These are phyloP conservation scores for Neodontobutis hainanensis DNA, from an alignment of 2,113 vertebrate species.

Conservation along the genomic window DNA sequence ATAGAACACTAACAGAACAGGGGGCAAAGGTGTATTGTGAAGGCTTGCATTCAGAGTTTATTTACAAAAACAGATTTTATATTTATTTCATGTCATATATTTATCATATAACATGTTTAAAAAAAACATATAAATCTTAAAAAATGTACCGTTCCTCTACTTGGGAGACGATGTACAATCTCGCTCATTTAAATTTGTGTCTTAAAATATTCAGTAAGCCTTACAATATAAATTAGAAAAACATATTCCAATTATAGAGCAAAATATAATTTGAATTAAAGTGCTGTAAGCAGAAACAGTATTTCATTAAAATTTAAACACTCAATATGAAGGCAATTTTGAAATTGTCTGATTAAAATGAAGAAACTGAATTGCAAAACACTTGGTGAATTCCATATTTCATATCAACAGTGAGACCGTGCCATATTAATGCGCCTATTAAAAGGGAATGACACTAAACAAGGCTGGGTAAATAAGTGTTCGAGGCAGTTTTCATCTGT, in stretches of 20 bases:
- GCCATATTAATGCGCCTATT: constrained; percentile 49
- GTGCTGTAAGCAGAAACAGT: constrained; percentile 58
- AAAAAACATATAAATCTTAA: no score
- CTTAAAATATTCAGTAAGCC: constrained; percentile 62
- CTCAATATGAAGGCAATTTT: constrained; percentile 61
- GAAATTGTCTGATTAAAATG: constrained; percentile 62
- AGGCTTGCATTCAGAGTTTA: no score
- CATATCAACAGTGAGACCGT: constrained; percentile 52
- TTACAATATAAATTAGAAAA: constrained; percentile 63
- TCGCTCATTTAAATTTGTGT: constrained; percentile 60
- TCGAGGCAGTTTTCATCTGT: constrained; percentile 24
- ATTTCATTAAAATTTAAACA: constrained; percentile 74
- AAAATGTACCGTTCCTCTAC: constrained; percentile 6
- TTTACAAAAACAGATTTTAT: no score
- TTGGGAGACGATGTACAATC: constrained; percentile 38
- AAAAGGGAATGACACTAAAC: constrained; percentile 30
- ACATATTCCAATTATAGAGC: constrained; percentile 65
- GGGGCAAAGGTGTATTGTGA: no score
- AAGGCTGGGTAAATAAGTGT: background rate
- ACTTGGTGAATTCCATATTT: constrained; percentile 55
- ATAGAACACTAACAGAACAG: no score
- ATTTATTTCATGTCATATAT: no score
- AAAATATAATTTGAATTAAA: constrained; percentile 72
- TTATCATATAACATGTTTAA: no score
- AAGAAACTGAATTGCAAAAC: constrained; percentile 47